Percentiles rank a stretch among this genome's conserved stretches.
These are phyloP conservation scores for Gonatopus flavifemur DNA, from an alignment of 1,140 invertebrate genomes.

Conservation along the genomic window DNA sequence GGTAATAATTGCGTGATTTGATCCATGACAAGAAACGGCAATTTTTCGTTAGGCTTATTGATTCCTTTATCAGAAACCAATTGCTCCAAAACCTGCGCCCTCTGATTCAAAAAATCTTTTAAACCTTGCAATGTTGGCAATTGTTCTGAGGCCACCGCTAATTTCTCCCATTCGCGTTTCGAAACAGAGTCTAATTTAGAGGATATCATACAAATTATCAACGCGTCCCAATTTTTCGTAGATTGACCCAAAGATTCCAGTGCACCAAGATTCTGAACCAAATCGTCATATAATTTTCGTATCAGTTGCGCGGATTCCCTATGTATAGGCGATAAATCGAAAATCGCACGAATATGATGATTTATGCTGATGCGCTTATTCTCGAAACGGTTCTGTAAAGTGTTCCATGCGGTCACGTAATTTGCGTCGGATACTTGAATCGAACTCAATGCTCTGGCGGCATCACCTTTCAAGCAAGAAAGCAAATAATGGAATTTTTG, in stretches of 20 bases:
- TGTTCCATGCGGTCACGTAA: slow-evolving; percentile 40
- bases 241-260: slow-evolving; percentile 15
- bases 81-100: slow-evolving; percentile 2
- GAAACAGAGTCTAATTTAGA: slow-evolving; percentile 6
- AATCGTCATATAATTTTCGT: slow-evolving; percentile 15
- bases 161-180: slow-evolving; percentile 11
- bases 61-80: not conserved
- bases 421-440: slow-evolving; percentile 39
- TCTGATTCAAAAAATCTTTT: slow-evolving; percentile 6
- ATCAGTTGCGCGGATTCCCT: slow-evolving; percentile 22
- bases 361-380: slow-evolving; percentile 42
- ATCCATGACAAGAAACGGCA: not conserved
- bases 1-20: not conserved
- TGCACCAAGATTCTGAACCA: slow-evolving; percentile 22
- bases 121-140: slow-evolving; percentile 1
- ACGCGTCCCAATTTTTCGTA: slow-evolving; percentile 18
- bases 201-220: slow-evolving; percentile 13
- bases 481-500: slow-evolving; percentile 40
- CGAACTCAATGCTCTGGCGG: slow-evolving; percentile 31
- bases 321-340: slow-evolving; percentile 13
- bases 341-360: slow-evolving; percentile 36
- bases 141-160: not conserved
- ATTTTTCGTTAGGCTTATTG: not conserved
- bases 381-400: slow-evolving; percentile 42
- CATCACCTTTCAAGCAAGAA: slow-evolving; percentile 34